Percentiles rank a stretch among this genome's conserved stretches.
Conservation (phyloP, 1,140 invertebrate genomes). For the Platyura marginata region DNA sequence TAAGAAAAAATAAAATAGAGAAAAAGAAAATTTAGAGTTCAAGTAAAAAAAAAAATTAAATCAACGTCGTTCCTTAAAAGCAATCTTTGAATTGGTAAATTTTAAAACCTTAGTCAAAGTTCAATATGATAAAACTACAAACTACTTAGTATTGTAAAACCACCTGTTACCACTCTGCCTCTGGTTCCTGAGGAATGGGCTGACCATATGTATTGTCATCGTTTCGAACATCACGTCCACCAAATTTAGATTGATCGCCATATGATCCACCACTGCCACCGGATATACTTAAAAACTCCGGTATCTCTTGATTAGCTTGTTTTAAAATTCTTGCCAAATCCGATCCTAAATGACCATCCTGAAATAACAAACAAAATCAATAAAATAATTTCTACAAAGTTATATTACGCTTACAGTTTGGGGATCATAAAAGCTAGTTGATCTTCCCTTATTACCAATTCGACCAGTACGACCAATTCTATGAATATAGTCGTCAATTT, state of each 20-base stretch:
- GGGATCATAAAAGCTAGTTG: constrained; percentile 71
- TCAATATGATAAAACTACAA: too few relatives aligned
- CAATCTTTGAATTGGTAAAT: too few relatives aligned
- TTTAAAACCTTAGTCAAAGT: too few relatives aligned
- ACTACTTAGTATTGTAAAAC: too few relatives aligned
- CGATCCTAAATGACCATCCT: constrained; percentile 37
- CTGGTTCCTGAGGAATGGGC: too few relatives aligned
- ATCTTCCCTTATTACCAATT: constrained; percentile 76
- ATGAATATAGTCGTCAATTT: constrained; percentile 88
- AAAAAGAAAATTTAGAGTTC: too few relatives aligned
- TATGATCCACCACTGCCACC: constrained; percentile 20
- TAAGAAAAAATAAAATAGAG: too few relatives aligned
- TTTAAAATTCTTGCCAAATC: constrained; percentile 53
- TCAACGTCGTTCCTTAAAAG: too few relatives aligned
- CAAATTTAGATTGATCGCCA: constrained; percentile 22
- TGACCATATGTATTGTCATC: constrained; percentile 9
- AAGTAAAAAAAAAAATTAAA: too few relatives aligned
- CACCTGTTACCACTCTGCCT: too few relatives aligned
- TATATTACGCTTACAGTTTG: constrained; percentile 17
- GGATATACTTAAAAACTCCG: constrained; percentile 34
- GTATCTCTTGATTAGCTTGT: constrained; percentile 40
- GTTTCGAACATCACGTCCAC: constrained; percentile 31
- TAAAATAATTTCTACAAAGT: not conserved
- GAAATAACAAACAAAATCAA: not conserved
- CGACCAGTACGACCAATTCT: constrained; percentile 87